Evolutionary conservation across 2,797 vertebrate genomes (phyloP), one percentile per base, ranked within the genome.

Genomic region (Gadopsis bispinosus): DNA sequence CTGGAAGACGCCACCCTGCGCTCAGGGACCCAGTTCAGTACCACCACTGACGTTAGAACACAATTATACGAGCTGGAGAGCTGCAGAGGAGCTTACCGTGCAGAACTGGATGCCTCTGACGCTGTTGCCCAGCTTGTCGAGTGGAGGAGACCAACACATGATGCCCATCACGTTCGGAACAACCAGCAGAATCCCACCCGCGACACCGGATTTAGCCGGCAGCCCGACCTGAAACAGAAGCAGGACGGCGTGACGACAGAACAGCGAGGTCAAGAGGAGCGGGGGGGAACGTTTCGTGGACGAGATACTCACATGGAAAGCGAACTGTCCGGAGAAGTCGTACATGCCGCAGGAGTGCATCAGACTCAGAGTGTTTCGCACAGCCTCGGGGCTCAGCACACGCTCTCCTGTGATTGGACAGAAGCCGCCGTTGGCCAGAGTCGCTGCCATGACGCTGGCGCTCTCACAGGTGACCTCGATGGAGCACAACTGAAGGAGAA

Each of bases 321-420:
- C 98, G 85, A 99, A 99, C 93, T 99, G 98, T 43, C 98, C 98
- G 0, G 97, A 99, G 69, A 99, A 99, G 94, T 99, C 98, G 83
- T 99, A 99, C 98, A 99, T 99, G 94, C 98, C 98, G 79, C 98
- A 99, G 81, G 98, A 99, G 83, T 99, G 98, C 98, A 99, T 99
- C 79, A 99, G 95, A 69, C 98, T 99, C 87, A 99, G 91, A 0
- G 98, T 99, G 88, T 99, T 96, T 20, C 97, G 95, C 75, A 99
- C 98, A 0, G 98, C 95, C 93, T 99, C 98, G 0, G 98, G 97
- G 86, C 96, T 98, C 89, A 99, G 94, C 3, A 99, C 97, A 5
- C 97, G 96, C 87, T 99, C 98, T 0, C 98, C 98, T n/a, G 97
- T 98, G 91, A 99, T 99, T 43, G 98, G 98, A 90, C 98, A 99